Percentiles rank a stretch among this genome's conserved stretches.
These are phyloP conservation scores for Augochlorella aurata DNA, from an alignment of 2,888 invertebrate genomes.

Conservation along the genomic window DNA sequence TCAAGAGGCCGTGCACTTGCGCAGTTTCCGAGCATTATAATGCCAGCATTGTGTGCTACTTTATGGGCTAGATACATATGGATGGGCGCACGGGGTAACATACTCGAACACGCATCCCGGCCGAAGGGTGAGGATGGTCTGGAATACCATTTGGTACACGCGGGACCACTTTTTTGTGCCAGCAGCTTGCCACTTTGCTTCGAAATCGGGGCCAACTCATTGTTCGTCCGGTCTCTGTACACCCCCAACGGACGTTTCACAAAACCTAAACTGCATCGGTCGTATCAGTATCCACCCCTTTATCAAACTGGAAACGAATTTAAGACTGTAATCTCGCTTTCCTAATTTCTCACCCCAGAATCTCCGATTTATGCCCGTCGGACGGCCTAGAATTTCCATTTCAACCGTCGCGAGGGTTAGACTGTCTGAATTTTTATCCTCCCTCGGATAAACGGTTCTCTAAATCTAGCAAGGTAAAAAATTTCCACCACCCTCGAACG, in stretches of 20 bases:
- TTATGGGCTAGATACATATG: conserved; percentile 73
- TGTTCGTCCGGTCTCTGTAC: conserved; percentile 45
- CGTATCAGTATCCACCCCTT: not conserved
- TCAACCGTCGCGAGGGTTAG: too few species aligned
- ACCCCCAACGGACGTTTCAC: conserved; percentile 23
- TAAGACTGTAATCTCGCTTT: not conserved
- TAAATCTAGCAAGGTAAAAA: too few species aligned
- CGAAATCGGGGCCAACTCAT: conserved; percentile 40
- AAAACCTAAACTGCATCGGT: not conserved
- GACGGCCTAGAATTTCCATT: not conserved
- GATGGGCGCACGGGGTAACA: conserved; percentile 56
- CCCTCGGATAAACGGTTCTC: too few species aligned
- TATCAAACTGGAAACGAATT: not conserved
- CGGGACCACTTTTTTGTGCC: conserved; percentile 51
- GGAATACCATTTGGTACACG: conserved; percentile 56
- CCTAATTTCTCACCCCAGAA: not conserved
- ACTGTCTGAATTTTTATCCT: too few species aligned
- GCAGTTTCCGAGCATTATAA: conserved; percentile 62
- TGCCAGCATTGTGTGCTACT: conserved; percentile 68
- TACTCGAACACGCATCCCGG: conserved; percentile 56
- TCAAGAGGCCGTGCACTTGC: conserved; percentile 76
- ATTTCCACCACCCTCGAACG: too few species aligned
- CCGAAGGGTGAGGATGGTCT: conserved; percentile 52
- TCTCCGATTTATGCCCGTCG: too few species aligned
- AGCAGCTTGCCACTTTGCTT: conserved; percentile 68